Percentiles rank a stretch among this genome's conserved stretches.
Evolutionary conservation across 1,140 invertebrate species (phyloP).

Genomic region (Capitella teleta): DNA sequence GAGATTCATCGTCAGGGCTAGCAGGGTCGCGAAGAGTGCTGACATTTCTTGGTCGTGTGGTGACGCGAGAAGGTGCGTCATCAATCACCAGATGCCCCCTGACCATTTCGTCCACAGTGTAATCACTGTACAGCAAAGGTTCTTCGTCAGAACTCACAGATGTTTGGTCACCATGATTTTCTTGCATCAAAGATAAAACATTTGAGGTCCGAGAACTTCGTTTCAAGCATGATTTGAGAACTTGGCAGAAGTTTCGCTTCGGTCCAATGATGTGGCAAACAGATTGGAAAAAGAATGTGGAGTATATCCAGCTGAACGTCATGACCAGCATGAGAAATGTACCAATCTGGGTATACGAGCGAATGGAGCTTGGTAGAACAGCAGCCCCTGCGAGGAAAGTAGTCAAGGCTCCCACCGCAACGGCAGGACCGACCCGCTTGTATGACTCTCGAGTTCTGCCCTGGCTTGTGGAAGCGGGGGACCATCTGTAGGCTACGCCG

Average conservation of each 20-base stretch:
- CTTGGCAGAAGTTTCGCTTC: conserved; percentile 42
- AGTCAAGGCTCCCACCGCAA: conserved; percentile 82
- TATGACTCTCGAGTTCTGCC: conserved; percentile 45
- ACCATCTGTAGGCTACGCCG: conserved; percentile 62
- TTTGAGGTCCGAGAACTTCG: too few relatives aligned
- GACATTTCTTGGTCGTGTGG: too few relatives aligned
- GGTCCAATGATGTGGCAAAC: conserved; percentile 53
- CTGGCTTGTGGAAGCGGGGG: conserved; percentile 42
- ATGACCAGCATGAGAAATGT: conserved; percentile 83
- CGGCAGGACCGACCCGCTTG: conserved; percentile 70
- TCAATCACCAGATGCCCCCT: too few relatives aligned
- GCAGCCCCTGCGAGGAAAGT: conserved; percentile 81
- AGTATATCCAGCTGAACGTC: conserved; percentile 79
- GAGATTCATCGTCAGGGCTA: too few relatives aligned
- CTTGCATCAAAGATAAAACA: too few relatives aligned
- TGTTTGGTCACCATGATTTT: too few relatives aligned
- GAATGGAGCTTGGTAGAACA: conserved; percentile 73
- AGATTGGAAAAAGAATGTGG: conserved; percentile 84
- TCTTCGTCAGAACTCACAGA: too few relatives aligned
- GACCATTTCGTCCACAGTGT: too few relatives aligned
- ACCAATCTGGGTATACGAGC: conserved; percentile 90
- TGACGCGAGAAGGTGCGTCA: too few relatives aligned
- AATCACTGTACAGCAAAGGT: too few relatives aligned
- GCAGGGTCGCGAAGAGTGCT: too few relatives aligned
- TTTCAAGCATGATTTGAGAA: too few relatives aligned